Evolutionary conservation across 2,888 invertebrate genomes (phyloP).

Genomic region (Frankliniella fusca): DNA sequence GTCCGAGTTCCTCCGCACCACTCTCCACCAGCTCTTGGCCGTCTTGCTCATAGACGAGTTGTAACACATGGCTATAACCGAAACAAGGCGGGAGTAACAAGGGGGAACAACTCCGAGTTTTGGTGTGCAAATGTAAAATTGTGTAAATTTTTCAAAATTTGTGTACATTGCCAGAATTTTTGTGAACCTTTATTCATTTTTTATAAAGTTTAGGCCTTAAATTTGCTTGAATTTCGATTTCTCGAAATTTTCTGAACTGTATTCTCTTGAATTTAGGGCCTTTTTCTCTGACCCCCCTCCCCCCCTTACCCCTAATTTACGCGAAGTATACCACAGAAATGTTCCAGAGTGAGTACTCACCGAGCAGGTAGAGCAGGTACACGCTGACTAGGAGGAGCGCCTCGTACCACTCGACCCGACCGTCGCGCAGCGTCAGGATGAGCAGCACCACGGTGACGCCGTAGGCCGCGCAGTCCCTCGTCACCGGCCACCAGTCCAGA

Average conservation of each 20-base stretch:
- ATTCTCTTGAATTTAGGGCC: too few relatives aligned
- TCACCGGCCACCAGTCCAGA: slow-evolving; percentile 73
- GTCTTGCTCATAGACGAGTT: slow-evolving; percentile 57
- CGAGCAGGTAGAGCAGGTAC: slow-evolving; percentile 66
- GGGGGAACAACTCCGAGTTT: too few relatives aligned
- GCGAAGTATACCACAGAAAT: too few relatives aligned
- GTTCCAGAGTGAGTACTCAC: slow-evolving; percentile 51
- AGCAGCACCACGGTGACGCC: slow-evolving; percentile 65
- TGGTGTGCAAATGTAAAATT: slow-evolving; percentile 2
- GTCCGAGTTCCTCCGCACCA: slow-evolving; percentile 32
- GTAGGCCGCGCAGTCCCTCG: slow-evolving; percentile 69
- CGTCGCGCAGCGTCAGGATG: slow-evolving; percentile 65
- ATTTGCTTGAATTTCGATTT: too few relatives aligned
- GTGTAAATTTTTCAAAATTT: too few relatives aligned
- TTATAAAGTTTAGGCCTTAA: not conserved
- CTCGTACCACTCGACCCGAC: slow-evolving; percentile 70
- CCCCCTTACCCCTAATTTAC: too few relatives aligned
- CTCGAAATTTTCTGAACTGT: too few relatives aligned
- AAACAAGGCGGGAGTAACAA: not conserved
- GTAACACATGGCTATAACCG: slow-evolving; percentile 62
- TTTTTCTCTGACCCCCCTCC: too few relatives aligned
- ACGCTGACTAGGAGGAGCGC: slow-evolving; percentile 64
- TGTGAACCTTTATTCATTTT: slow-evolving; percentile 30
- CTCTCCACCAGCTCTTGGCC: slow-evolving; percentile 51
- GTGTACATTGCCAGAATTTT: slow-evolving; percentile 32